These are phyloP conservation scores for Synergus umbraculus DNA, from an alignment of 2,888 invertebrate species.

Conservation along the genomic window DNA sequence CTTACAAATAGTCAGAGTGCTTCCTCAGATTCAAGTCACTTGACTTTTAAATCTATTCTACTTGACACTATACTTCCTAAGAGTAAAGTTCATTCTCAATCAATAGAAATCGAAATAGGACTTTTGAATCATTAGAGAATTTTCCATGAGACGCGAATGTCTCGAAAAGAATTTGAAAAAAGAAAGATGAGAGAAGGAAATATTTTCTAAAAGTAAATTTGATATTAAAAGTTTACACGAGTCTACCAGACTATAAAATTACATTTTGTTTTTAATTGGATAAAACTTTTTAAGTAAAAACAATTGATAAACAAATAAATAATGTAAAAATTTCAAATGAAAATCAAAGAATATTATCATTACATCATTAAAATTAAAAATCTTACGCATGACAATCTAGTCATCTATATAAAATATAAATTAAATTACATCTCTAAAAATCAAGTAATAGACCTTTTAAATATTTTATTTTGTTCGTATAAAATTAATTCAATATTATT, in stretches of 20 bases:
- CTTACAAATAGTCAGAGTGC: conserved; percentile 27
- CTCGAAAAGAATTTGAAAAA: not conserved
- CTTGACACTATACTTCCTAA: not conserved
- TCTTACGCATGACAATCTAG: not conserved
- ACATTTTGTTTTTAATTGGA: not conserved
- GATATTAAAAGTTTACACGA: conserved; percentile 13
- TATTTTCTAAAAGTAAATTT: conserved; percentile 18
- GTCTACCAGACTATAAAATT: conserved; percentile 19
- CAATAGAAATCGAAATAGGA: not conserved
- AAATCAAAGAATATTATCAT: not conserved
- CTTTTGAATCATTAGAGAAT: not conserved
- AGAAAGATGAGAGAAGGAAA: not conserved
- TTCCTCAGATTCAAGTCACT: conserved; percentile 28
- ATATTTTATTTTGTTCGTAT: no score
- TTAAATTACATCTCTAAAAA: not conserved
- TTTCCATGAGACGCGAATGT: conserved; percentile 4
- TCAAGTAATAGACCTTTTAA: not conserved
- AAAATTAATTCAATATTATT: not conserved
- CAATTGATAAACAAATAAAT: not conserved
- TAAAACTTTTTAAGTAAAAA: not conserved
- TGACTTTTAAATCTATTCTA: conserved; percentile 6
- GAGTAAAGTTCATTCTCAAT: not conserved
- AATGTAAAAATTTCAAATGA: not conserved
- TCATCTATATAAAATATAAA: conserved; percentile 1
- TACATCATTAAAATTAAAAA: not conserved